Conservation (phyloP, 2,113 vertebrate genomes). For the Clarias magur region DNA sequence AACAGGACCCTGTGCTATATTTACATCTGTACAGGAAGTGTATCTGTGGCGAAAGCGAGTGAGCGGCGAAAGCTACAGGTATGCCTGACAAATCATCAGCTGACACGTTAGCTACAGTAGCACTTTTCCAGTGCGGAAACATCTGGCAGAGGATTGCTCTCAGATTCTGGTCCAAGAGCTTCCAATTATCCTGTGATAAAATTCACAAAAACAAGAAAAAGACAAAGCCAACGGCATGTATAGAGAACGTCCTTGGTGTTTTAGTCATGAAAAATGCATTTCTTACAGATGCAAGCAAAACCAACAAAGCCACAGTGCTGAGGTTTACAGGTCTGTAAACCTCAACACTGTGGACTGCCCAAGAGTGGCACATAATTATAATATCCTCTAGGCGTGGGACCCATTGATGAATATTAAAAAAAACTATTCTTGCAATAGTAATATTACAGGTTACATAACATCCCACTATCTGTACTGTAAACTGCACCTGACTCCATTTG, state of each 20-base stretch:
- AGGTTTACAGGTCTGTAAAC: not conserved
- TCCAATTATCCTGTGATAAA: not conserved
- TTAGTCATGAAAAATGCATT: not conserved
- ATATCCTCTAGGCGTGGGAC: not conserved
- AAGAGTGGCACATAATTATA: not conserved
- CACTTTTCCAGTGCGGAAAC: not conserved
- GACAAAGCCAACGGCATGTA: not conserved
- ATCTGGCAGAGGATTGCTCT: not conserved
- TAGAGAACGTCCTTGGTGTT: not conserved
- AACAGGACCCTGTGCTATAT: conserved; percentile 25
- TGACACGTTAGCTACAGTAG: not conserved
- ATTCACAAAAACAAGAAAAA: not conserved
- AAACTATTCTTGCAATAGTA: not conserved
- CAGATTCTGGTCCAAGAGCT: not conserved
- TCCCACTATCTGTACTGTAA: not conserved
- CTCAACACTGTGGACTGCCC: not conserved
- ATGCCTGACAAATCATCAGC: not conserved
- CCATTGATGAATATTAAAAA: not conserved
- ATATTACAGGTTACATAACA: not conserved
- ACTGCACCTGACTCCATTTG: not conserved
- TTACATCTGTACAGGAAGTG: conserved; percentile 5
- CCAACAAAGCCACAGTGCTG: not conserved
- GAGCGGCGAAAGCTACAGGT: not conserved
- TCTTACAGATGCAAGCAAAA: not conserved
- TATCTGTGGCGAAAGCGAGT: not conserved